Base-by-base conservation (phyloP, 2,888 invertebrate genomes). In the Strigamia transsilvanica region DNA sequence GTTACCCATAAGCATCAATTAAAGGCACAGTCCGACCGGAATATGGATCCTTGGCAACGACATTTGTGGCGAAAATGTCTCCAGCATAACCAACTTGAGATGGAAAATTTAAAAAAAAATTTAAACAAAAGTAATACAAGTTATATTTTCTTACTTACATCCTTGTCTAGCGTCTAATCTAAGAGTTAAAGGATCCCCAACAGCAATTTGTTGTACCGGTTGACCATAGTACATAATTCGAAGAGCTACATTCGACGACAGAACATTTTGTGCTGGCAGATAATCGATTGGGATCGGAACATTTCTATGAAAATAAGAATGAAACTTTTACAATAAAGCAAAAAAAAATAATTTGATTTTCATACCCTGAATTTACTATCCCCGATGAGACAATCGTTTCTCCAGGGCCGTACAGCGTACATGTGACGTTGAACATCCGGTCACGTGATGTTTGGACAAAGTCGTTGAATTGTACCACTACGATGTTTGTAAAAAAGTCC, bases 361-460 rank as follows among this genome's bases (percentile, higher is more conserved):
- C 87, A 91, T 92, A 94, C 95, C 95, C 95, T 85, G 95, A 94
- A 85, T 95, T 95, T 86, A 96, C 96, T 87, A 95, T 96, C 85
- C 95, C 95, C 34, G 96, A 96, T 18, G 96, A 96, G 82, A 97
- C 96, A 3, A 97, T 94, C 13, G 96, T 95, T 88, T 97, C 96
- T 27, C 96, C 96, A 0, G 96, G 96, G 38, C 96, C 96, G 85
- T 95, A 91, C 89, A 96, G 95, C 82, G 95, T 90, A 87, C 96
- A 97, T n/a, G 96, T 97, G 84, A 97, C 89, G 88, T 97, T 97
- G 89, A 96, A 97, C 13, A 96, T 91, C 86, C 96, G 96, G 88
- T 97, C 96, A 83, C 94, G 90, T 23, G 94, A 94, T 0, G 96
- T 96, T 89, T 96, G 96, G 0, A 97, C 96, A 86, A 93, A 94